Evolutionary conservation across 2,888 invertebrate genomes (phyloP), one percentile per base, ranked within the genome.

Genomic region (Athrips mouffetella): DNA sequence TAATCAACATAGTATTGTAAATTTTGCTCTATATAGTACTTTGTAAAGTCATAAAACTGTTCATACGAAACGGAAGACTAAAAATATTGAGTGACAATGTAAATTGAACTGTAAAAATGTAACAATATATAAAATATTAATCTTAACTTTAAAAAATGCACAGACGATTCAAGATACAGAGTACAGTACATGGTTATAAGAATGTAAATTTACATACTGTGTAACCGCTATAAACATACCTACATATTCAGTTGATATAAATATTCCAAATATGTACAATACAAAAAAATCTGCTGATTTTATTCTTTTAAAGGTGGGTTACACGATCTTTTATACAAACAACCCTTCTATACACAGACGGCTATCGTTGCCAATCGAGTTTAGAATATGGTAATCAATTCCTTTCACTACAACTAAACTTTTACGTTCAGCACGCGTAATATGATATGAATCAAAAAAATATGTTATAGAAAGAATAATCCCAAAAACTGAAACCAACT

Each of bases 1-100:
- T n/a, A n/a, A 11, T 33, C 13, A 33, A 13, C 13, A 15, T 15
- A 13, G 1, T 29, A 11, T 41, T 29, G 10, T 29, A 42, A 18
- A 42, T 27, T 40, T 21, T 40, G 8, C 13, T 23, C 11, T 8
- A 40, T 11, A 39, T 8, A n/a, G 15, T 21, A 8, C 5, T 25
- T 25, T 25, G 10, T 4, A 2, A 11, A 2, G 2, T 13, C 16
- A 35, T n/a, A 42, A 42, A 29, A n/a, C 18, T 18, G n/a, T 13
- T 21, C 11, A 48, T 39, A 48, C 35, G 31, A 45, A 60, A 61
- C 63, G 71, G 70, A 73, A 71, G 46, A 46, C 46, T 35, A 27
- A 25, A 33, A 48, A 48, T 48, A 39, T 48, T 29, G 44, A 44
- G 21, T 18, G 21, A 42, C 42, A 25, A 20, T 37, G 37, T 37